These are phyloP conservation scores for Clarias gariepinus DNA, from an alignment of 2,113 vertebrate species.

Conservation along the genomic window DNA sequence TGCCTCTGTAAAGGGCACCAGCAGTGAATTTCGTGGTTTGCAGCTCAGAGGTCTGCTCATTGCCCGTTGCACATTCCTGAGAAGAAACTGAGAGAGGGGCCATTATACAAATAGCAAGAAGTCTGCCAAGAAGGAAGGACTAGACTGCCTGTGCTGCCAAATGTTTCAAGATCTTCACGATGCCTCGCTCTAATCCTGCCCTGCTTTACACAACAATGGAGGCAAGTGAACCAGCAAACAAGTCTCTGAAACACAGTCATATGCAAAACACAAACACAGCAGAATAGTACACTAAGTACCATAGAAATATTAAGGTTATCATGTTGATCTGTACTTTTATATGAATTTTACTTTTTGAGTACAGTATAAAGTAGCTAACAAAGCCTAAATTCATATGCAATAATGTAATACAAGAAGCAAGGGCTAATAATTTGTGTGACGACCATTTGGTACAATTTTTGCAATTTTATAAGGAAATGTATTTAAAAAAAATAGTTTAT, in stretches of 20 bases:
- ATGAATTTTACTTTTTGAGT: background rate
- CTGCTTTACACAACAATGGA: constrained; percentile 61
- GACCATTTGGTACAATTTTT: too few species aligned
- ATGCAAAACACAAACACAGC: background rate
- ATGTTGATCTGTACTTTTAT: background rate
- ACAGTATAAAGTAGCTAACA: too few species aligned
- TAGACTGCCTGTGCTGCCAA: constrained; percentile 57
- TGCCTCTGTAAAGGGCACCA: constrained; percentile 49
- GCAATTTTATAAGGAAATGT: too few species aligned
- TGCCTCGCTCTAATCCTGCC: constrained; percentile 61
- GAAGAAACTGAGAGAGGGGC: constrained; percentile 66
- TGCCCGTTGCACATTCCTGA: constrained; percentile 66
- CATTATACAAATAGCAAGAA: constrained; percentile 76
- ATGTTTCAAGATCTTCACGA: constrained; percentile 77
- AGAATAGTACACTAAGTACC: background rate
- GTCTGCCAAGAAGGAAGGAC: constrained; percentile 67
- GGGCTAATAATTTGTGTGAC: too few species aligned
- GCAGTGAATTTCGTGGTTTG: constrained; percentile 65
- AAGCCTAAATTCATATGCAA: too few species aligned
- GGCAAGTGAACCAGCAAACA: background rate
- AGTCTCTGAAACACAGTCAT: background rate
- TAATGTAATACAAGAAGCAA: too few species aligned
- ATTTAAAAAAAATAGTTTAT: too few species aligned
- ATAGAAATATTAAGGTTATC: background rate
- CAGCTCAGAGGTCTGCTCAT: constrained; percentile 55